Evolutionary conservation across 1,140 invertebrate genomes (phyloP), one percentile per base, ranked within the genome.

Genomic region (Meloidogyne hapla): DNA sequence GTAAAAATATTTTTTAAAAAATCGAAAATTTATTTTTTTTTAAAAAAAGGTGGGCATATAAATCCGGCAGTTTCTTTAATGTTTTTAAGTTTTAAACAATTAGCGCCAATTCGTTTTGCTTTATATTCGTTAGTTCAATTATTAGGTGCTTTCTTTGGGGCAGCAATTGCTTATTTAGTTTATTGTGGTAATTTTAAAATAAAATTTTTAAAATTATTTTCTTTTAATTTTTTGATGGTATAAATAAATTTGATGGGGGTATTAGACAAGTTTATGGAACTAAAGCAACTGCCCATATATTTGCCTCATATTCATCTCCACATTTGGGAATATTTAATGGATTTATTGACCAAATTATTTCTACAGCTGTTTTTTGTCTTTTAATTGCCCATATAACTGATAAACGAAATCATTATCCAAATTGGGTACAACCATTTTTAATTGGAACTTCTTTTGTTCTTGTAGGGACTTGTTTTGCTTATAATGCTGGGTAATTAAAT

Each of bases 1-100:
- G 79, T 81, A 62, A 42, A n/a, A 28, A 69, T 6, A 26, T 25
- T 12, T 5, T 8, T 6, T 25, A n/a, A 48, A 3, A 18, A 40
- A 26, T 56, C 12, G 21, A 61, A 42, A 10, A 23, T 28, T 69
- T 13, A 45, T 40, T 9, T 21, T 40, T 0, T 23, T 70, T 56
- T 45, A 8, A 28, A 26, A 77, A 84, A 75, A 90, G 90, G 90
- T 75, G 90, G 88, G 1, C 90, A 91, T 81, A 81, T 91, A 15
- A 91, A 91, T 82, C 90, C 90, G 12, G 89, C 90, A 9, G 89
- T 91, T 1, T 88, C 89, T 0, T 67, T 91, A 12, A 88, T 90
- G 21, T 84, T 90, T 77, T 87, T 89, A 0, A 69, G 86, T 9
- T 75, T 90, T 10, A 87, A 89, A 5, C 87, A 88, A 76, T 82